A percentile compares a stretch with the other conserved stretches of the same genome.
phyloP scores from a whole-genome alignment of 64 coral and sea anemone species.

The Hydrozoanthus tunicans region DNA sequence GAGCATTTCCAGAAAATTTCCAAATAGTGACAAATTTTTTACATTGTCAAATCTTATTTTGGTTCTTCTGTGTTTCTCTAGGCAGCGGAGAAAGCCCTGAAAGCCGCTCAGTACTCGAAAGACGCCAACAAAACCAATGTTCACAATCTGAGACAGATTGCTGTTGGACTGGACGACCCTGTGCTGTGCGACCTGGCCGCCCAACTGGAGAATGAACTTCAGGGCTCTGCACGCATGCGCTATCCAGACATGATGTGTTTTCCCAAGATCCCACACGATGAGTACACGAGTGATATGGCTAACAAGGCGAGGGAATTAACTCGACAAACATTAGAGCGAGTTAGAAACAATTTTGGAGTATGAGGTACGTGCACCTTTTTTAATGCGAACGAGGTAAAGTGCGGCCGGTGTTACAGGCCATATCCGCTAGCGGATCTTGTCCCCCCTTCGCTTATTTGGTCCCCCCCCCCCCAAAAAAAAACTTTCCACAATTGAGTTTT shows the following conservation, averaged over 20 bases:
- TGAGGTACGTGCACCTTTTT: neutral
- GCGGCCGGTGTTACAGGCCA: too few species aligned
- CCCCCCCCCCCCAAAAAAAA: too few species aligned
- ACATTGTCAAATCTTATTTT: too few species aligned
- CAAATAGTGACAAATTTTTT: too few species aligned
- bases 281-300: slow-evolving; percentile 3
- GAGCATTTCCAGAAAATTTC: too few species aligned
- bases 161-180: neutral
- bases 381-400: too few species aligned
- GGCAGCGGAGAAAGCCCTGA: slow-evolving; percentile 83
- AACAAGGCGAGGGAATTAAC: neutral
- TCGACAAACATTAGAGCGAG: neutral
- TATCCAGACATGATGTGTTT: slow-evolving; percentile 60
- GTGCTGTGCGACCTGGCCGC: neutral
- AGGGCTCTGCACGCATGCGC: slow-evolving; percentile 47
- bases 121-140: slow-evolving; percentile 63
- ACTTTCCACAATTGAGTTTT: too few species aligned
- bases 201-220: neutral
- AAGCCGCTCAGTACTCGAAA: slow-evolving; percentile 70
- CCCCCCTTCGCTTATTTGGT: too few species aligned
- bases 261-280: slow-evolving; percentile 54
- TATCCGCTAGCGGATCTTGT: too few species aligned
- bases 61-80: neutral
- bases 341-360: neutral
- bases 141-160: slow-evolving; percentile 23